Evolutionary conservation across 2,113 vertebrate species (phyloP).

Genomic region (Catagonus wagneri): DNA sequence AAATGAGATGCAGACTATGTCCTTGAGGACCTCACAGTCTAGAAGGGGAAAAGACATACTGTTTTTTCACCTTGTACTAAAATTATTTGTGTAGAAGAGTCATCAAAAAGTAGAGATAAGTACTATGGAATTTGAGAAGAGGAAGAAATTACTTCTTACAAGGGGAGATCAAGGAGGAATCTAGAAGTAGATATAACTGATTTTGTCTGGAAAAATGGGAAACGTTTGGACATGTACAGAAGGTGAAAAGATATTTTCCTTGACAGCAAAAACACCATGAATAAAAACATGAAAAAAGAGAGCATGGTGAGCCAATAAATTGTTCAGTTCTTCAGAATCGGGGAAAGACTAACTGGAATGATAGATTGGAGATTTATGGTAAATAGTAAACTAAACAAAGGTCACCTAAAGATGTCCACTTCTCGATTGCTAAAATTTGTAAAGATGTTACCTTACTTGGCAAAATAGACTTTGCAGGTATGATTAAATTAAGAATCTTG

Average conservation of each 20-base stretch:
- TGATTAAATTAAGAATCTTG: background rate
- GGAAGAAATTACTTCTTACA: background rate
- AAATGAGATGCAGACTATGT: background rate
- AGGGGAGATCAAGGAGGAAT: background rate
- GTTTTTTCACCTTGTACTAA: background rate
- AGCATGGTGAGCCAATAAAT: background rate
- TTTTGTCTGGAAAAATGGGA: background rate
- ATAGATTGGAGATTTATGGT: background rate
- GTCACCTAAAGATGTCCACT: no score
- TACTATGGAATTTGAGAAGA: background rate
- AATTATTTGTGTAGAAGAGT: background rate
- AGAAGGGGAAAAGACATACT: background rate
- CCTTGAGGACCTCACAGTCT: background rate
- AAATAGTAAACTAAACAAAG: background rate
- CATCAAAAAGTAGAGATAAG: background rate
- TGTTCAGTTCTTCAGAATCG: background rate
- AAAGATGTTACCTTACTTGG: background rate
- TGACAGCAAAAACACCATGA: background rate
- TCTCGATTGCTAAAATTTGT: background rate
- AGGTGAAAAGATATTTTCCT: background rate
- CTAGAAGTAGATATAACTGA: background rate
- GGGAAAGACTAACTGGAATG: background rate
- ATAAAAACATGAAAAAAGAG: background rate
- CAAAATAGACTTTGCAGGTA: background rate
- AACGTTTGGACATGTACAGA: background rate